Evolutionary conservation across 2,888 invertebrate genomes (phyloP).

Genomic region (Drosophila vallismaia): DNA sequence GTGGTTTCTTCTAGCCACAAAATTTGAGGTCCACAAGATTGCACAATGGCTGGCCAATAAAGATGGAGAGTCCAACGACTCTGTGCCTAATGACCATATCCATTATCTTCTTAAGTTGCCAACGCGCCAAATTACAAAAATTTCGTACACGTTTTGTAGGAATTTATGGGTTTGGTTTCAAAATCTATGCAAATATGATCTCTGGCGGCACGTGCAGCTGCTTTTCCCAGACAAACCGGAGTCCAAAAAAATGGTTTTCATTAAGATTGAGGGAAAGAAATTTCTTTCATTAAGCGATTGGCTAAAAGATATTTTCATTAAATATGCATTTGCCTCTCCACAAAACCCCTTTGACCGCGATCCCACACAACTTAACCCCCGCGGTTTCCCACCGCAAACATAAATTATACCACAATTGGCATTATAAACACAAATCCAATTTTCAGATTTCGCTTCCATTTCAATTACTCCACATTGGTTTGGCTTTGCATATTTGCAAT

Average conservation of each 20-base stretch:
- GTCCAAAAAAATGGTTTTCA: constrained; percentile 11
- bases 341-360: constrained; percentile 60
- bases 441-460: constrained; percentile 62
- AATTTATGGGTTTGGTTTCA: constrained; percentile 66
- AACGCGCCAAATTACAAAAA: constrained; percentile 49
- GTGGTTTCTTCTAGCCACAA: constrained; percentile 70
- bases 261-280: constrained; percentile 17
- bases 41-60: constrained; percentile 58
- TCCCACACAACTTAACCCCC: constrained; percentile 52
- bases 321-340: constrained; percentile 21
- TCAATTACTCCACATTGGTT: constrained; percentile 44
- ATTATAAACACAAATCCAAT: constrained; percentile 58
- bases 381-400: constrained; percentile 65
- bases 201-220: constrained; percentile 36
- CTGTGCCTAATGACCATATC: constrained; percentile 76
- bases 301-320: constrained; percentile 12
- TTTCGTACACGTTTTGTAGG: constrained; percentile 27
- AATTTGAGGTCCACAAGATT: constrained; percentile 40
- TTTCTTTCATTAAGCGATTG: constrained; percentile 1
- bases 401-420: constrained; percentile 55
- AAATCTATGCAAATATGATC: constrained; percentile 72
- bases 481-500: constrained; percentile 43
- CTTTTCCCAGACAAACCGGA: background rate
- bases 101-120: constrained; percentile 62
- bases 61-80: constrained; percentile 19